phyloP scores from a whole-genome alignment of 2,888 invertebrate genomes.

The Sepiola atlantica region DNA sequence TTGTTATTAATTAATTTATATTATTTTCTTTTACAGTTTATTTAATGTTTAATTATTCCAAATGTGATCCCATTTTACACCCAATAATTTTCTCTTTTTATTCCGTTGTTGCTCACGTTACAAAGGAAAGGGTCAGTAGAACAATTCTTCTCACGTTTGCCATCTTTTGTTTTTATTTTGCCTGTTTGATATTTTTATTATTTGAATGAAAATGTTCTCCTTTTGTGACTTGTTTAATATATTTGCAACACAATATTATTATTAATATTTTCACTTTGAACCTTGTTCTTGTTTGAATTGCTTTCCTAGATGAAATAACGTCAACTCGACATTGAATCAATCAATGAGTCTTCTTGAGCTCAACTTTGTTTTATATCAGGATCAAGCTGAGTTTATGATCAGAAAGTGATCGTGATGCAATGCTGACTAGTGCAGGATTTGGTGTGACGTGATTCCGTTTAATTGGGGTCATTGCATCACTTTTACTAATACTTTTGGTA shows the following conservation, averaged over 20 bases:
- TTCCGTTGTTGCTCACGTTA: slow-evolving; percentile 43
- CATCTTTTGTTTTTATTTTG: background rate
- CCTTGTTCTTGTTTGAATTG: background rate
- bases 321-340: no score
- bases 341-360: no score
- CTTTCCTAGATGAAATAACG: no score
- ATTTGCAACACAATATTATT: background rate
- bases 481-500: no score
- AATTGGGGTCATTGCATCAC: no score
- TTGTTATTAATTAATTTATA: background rate
- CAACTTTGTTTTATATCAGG: no score
- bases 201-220: background rate
- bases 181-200: slow-evolving; percentile 42
- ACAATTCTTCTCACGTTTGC: background rate
- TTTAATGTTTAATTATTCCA: background rate
- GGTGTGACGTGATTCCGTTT: no score
- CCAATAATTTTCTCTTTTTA: slow-evolving; percentile 38
- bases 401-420: no score
- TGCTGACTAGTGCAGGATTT: no score
- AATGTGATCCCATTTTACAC: slow-evolving; percentile 40
- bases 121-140: slow-evolving; percentile 45
- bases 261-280: background rate
- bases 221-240: no score
- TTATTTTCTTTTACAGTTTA: background rate
- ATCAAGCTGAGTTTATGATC: no score